Evolutionary conservation across 1,140 invertebrate species (phyloP), one percentile per base, ranked within the genome.

Genomic region (Venturia canescens): DNA sequence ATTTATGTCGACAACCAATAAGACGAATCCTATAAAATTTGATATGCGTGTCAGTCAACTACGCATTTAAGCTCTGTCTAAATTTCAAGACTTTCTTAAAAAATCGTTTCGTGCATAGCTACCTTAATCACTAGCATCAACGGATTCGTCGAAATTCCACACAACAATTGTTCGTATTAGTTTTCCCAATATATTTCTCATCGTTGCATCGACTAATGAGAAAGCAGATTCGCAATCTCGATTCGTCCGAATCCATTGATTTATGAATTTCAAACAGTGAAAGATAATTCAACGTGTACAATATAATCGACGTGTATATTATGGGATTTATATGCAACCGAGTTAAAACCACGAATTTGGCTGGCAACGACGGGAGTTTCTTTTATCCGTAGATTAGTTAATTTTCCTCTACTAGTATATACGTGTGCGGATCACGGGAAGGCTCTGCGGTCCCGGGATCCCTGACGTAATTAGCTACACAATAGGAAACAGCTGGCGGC

Each of bases 351-450:
- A 80, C 80, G 71, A 38, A 50, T 57, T 57, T 38, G 72, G 82
- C 83, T 79, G 83, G 85, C 84, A 75, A 80, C 80, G 82, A 66
- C 69, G 80, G 78, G 50, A 21, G 75, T 67, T 88, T 88, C 87
- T 88, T 88, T 88, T 86, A 86, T 85, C 82, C 81, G n/a, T 84
- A 84, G 86, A 87, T 87, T 87, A 88, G 88, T 88, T 89, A 89
- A 89, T 88, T 88, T 88, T 84, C 82, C 81, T 80, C 84, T 82
- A 81, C 48, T 81, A 80, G 72, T 63, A 21, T 26, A 26, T 29
- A 60, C 50, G 72, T 53, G 53, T 18, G 48, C 16, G 26, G 9
- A 66, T 66, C 26, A 13, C 9, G 63, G 27, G 63, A 66, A 66
- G 57, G 74, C 18, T 31, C 27, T 18, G 18, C 16, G 70, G 82